A percentile compares a stretch with the other conserved stretches of the same genome.
phyloP scores from a whole-genome alignment of 2,888 invertebrate genomes.

The Parnassius orleans region DNA sequence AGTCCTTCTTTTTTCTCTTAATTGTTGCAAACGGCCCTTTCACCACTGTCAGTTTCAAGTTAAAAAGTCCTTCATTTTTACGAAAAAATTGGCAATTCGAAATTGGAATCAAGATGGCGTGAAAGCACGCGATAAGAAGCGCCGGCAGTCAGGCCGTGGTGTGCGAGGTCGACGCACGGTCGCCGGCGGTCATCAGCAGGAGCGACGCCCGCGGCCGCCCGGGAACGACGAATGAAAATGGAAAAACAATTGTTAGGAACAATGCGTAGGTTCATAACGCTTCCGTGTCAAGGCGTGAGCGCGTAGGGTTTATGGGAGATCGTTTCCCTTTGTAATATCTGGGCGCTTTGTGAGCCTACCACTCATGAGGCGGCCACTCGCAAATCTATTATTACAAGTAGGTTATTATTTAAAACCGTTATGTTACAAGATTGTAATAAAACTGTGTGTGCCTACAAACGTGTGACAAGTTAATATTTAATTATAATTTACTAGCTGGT shows the following conservation, averaged over 20 bases:
- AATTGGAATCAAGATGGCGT: conserved; percentile 41
- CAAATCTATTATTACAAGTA: not conserved
- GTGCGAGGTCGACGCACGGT: conserved; percentile 59
- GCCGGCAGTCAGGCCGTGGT: conserved; percentile 42
- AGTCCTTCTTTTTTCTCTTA: conserved; percentile 3
- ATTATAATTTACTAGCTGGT: no score
- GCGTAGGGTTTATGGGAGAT: conserved; percentile 15
- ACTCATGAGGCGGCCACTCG: not conserved
- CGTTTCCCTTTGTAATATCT: conserved; percentile 26
- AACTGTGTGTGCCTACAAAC: no score
- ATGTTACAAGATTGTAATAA: no score
- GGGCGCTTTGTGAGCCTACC: not conserved
- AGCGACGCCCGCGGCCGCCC: conserved; percentile 47
- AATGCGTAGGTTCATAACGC: conserved; percentile 50
- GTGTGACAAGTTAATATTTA: no score
- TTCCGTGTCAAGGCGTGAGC: conserved; percentile 39
- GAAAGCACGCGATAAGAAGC: conserved; percentile 40
- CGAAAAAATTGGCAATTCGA: conserved; percentile 30
- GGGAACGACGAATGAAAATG: conserved; percentile 51
- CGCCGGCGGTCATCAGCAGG: conserved; percentile 51
- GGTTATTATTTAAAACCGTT: not conserved
- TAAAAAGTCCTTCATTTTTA: not conserved
- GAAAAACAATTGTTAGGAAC: conserved; percentile 62
- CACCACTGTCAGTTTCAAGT: no score
- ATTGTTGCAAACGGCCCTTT: no score